Percentiles rank a stretch among this genome's conserved stretches.
phyloP scores from a whole-genome alignment of 2,797 vertebrate species.

The Dromococcyx pavoninus region DNA sequence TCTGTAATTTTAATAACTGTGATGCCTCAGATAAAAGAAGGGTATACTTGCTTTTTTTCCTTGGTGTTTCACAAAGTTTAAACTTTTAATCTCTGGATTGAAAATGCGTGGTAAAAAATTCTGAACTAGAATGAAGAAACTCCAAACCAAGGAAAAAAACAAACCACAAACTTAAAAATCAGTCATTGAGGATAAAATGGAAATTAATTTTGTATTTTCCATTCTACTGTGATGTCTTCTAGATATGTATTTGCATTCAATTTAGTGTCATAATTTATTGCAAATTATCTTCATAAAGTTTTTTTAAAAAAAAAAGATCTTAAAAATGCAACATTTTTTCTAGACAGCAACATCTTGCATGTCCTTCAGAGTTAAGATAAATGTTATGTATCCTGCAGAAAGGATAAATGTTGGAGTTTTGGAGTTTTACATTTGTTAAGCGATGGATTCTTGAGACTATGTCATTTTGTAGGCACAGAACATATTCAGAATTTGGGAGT shows the following conservation, averaged over 20 bases:
- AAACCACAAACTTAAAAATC: background rate
- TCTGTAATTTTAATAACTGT: background rate
- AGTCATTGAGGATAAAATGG: background rate
- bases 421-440: background rate
- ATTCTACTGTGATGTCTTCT: background rate
- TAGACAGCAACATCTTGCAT: background rate
- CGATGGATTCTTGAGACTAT: background rate
- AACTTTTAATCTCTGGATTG: background rate
- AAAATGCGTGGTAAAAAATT: background rate
- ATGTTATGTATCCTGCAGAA: background rate
- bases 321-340: background rate
- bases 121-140: background rate
- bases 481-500: background rate
- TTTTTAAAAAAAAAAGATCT: too few species aligned
- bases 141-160: background rate
- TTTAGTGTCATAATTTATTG: background rate
- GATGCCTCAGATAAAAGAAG: background rate
- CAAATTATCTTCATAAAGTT: background rate
- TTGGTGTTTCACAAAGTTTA: background rate
- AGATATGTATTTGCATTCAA: background rate
- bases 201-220: background rate
- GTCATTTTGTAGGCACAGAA: background rate
- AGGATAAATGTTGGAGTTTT: accelerated
- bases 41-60: background rate
- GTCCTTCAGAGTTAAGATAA: background rate